Base-by-base conservation (phyloP, 2,797 vertebrate species). In the Schizothorax lantsangensis region DNA sequence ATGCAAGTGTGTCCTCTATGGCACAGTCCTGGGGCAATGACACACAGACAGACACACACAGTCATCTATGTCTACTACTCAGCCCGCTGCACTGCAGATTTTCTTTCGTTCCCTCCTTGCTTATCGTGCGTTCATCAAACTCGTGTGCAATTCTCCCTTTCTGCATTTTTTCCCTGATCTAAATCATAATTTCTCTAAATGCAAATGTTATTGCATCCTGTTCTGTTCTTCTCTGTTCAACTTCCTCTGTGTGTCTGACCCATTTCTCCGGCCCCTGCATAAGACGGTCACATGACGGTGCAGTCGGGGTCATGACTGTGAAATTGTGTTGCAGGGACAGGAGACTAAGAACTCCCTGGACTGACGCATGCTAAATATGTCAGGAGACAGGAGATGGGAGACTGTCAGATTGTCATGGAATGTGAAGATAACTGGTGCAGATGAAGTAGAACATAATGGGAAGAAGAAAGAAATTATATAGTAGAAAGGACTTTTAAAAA, bases 1-100 rank as follows among this genome's bases (percentile, higher is more conserved):
- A 62, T 57, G 19, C 52, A 45, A 30, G 57, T 33, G 59, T 71
- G 84, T 66, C 84, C 88, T 89, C 80, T 74, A 69, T 86, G 83
- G 30, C 30, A 47, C 83, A 59, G 83, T 75, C 86, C 86, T 71
- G 69, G 75, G 86, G 88, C 86, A 85, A 79, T 75, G 75, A 88
- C 86, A 86, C 40, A 82, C 45, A 86, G 36, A 80, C 83, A 81
- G n/a, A 87, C 33, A 52, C 40, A 66, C 82, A 43, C 30, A 52
- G 59, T 43, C 78, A 52, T 43, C 14, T 62, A 45, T 43, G 33
- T 73, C 47, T 57, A 62, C 68, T 47, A 26, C n/a, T 45, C n/a
- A 85, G 30, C 21, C 9, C 10, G 19, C 79, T 68, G 80, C 84
- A 86, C 43, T 73, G 54, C 52, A 1, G 79, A 47, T 68, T 59